Base-by-base conservation (phyloP, 2,888 invertebrate genomes). In the Latrodectus hesperus region DNA sequence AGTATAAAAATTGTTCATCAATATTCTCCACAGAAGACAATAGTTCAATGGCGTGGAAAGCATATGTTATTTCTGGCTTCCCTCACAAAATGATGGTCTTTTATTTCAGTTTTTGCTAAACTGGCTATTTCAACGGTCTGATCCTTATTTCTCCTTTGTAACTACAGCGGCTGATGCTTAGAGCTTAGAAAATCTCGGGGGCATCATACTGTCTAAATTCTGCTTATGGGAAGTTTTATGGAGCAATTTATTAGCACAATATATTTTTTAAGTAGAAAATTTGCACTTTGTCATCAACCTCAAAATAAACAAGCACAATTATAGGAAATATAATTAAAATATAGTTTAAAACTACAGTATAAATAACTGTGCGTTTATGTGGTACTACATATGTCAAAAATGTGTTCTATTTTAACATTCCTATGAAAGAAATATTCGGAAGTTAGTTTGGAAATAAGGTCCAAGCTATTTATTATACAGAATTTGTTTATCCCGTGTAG, bases 1-100 rank as follows among this genome's bases (percentile, higher is more conserved):
- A 73, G 74, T 68, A 68, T 55, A 80, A 80, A 81, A 81, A 81
- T 73, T 11, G 51, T 67, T 81, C 81, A 81, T 81, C 74, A 81
- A 74, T 64, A 81, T 74, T 74, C 74, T 64, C 14, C 73, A 16
- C 74, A 67, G 74, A 81, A 74, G 73, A 74, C 73, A 81, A 81
- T 55, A 16, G 81, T 55, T 74, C 81, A 81, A 80, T 81, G 68
- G 38, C 67, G 81, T 81, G 73, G 81, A 81, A 74, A 81, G 68
- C 81, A 81, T 74, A 74, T 26, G 65, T 81, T 74, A 81, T 81
- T 81, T 81, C 74, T 73, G 52, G 52, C 72, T 65, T 81, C 73
- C 68, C 67, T 73, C 65, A 17, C 16, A 53, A 74, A 81, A 74
- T 53, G 67, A n/a, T 26, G 53, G 53, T 72, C 72, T 81, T 81